Base-by-base conservation (phyloP, 64 coral and sea anemone species). In the Trachythela sp. region DNA sequence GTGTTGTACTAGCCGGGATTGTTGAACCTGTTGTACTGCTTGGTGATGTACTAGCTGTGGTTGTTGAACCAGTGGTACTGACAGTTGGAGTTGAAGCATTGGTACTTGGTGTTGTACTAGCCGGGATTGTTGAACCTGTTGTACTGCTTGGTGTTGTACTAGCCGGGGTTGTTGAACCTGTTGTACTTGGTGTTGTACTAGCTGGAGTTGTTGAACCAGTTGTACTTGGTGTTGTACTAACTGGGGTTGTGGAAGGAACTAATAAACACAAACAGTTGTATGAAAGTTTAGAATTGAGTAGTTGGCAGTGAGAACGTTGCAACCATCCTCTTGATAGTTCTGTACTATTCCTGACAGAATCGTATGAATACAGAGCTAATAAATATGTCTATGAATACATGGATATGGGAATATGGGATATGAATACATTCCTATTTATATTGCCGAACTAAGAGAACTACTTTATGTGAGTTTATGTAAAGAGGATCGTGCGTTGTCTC, bases 121-220 rank as follows among this genome's bases (percentile, higher is more conserved):
- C 87, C 3, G 87, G 13, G 39, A 56, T 88, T 8, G 30, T 88
- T 39, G 35, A 50, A 20, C 22, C 60, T 11, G 70, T 27, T n/a
- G 90, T 91, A 8, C 0, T 29, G 14, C 59, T 80, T 54, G 15
- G 13, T n/a, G 88, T 42, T 20, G 49, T 87, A 48, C 40, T 26
- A 49, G 84, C 20, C 71, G 39, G 27, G n/a, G 85, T 50, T 18
- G 75, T 71, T 14, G 88, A 84, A 51, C 58, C 29, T 83, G 20
- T 2, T 45, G 42, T 45, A 45, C 42, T 45, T 45, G 42, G 42
- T 45, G 42, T 45, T 83, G 17, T 33, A 0, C 64, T 84, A 39
- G 50, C 68, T 48, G 48, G 13, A 15, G 88, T 40, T 54, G 26
- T 27, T 10, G 11, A 9, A 2, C 48, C n/a, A 41, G 83, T 85